These are phyloP conservation scores for Cercocebus atys DNA, from an alignment of 2,113 vertebrate genomes.

Conservation along the genomic window DNA sequence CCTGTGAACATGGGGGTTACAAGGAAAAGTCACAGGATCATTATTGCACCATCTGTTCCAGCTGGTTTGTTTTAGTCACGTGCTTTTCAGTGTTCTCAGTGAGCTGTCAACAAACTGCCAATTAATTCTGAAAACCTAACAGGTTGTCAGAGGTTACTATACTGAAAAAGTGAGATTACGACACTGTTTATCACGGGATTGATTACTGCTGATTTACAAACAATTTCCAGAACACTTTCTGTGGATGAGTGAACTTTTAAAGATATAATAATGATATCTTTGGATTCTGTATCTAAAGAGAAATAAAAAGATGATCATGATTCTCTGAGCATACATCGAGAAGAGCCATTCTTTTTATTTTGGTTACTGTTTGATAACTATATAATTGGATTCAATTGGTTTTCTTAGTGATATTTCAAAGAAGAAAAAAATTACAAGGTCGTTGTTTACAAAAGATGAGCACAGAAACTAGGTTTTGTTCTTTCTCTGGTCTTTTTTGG, in stretches of 20 bases:
- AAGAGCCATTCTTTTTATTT: not conserved
- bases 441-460: not conserved
- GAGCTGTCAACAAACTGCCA: constrained; percentile 52
- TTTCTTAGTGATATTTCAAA: not conserved
- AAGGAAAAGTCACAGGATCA: constrained; percentile 18
- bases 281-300: not conserved
- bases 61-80: constrained; percentile 7
- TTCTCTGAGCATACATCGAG: not conserved
- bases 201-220: constrained; percentile 27
- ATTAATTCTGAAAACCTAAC: constrained; percentile 64
- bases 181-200: not conserved
- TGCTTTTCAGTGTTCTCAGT: constrained; percentile 34
- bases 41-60: constrained; percentile 24
- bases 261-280: not conserved
- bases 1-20: not conserved
- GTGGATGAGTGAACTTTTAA: not conserved
- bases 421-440: not conserved
- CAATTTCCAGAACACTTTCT: not conserved
- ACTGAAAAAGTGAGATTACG: constrained; percentile 10
- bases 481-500: not conserved
- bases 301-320: not conserved
- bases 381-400: not conserved
- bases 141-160: not conserved
- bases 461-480: not conserved
- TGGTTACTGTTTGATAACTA: not conserved